Evolutionary conservation across 2,113 vertebrate species (phyloP).

Genomic region (Corythaeola cristata): DNA sequence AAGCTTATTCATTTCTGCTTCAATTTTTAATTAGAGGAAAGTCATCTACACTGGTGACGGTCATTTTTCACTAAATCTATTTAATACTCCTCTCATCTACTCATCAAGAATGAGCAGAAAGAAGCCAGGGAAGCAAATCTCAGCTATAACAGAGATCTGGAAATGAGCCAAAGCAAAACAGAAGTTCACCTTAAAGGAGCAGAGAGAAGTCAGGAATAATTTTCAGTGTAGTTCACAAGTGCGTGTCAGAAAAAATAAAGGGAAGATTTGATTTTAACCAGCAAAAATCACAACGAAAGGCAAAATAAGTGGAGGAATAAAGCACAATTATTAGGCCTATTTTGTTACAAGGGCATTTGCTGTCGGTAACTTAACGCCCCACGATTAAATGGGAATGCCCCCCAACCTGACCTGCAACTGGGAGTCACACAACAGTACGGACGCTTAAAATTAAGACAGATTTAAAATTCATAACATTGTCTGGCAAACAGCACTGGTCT

Average conservation of each 20-base stretch:
- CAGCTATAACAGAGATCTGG: not conserved
- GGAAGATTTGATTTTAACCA: not conserved
- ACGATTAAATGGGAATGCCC: not conserved
- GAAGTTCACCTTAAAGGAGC: not conserved
- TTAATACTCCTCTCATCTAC: constrained; percentile 12
- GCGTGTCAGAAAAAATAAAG: fast-evolving
- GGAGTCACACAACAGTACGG: not conserved
- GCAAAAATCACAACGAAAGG: not conserved
- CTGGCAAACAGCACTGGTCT: not conserved
- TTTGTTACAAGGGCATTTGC: not conserved
- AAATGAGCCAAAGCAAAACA: not conserved
- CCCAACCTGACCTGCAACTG: not conserved
- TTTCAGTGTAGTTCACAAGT: not conserved
- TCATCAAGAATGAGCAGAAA: not conserved
- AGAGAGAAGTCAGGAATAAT: not conserved
- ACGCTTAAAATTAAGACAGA: not conserved
- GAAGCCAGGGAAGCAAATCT: not conserved
- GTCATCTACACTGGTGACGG: not conserved
- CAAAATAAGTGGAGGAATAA: not conserved
- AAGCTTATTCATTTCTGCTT: constrained; percentile 22
- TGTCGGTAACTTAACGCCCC: not conserved
- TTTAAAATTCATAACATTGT: not conserved
- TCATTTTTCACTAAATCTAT: constrained; percentile 35
- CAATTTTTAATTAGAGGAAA: constrained; percentile 54
- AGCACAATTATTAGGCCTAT: not conserved